Evolutionary conservation across 2,113 vertebrate genomes (phyloP).

Genomic region (Australoheros scitulus): DNA sequence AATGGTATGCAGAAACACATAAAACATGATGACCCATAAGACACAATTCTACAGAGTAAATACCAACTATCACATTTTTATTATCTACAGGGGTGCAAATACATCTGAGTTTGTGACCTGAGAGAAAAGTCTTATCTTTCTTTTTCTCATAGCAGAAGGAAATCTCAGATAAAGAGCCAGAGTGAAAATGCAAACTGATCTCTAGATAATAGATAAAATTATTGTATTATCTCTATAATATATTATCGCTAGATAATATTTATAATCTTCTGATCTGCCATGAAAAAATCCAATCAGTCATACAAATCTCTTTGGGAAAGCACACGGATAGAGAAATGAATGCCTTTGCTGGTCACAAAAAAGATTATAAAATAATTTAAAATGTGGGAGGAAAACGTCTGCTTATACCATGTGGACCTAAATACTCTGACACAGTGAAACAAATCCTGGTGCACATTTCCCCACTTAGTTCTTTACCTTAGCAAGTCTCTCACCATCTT

Average conservation of each 20-base stretch:
- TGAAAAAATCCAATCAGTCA: conserved; percentile 6
- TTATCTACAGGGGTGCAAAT: background rate
- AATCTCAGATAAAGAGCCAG: conserved; percentile 1
- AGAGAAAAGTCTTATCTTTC: background rate
- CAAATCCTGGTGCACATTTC: background rate
- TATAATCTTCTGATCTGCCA: background rate
- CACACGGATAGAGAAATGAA: background rate
- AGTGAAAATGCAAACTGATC: conserved; percentile 13
- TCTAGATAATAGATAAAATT: background rate
- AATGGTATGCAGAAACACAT: background rate
- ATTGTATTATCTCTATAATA: too few relatives aligned
- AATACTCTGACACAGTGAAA: background rate
- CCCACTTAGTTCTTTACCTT: conserved; percentile 79
- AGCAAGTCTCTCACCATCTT: conserved; percentile 92
- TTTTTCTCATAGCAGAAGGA: background rate
- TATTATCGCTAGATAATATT: background rate
- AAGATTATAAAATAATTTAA: background rate
- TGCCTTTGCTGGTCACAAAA: background rate
- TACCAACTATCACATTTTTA: background rate
- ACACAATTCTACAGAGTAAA: background rate
- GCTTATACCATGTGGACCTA: background rate
- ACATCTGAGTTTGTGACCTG: background rate
- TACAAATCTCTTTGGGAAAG: conserved; percentile 1
- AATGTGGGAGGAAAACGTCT: background rate
- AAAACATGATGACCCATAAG: background rate